These are phyloP conservation scores for Crocidura indochinensis DNA, from an alignment of 2,797 vertebrate species.

Conservation along the genomic window DNA sequence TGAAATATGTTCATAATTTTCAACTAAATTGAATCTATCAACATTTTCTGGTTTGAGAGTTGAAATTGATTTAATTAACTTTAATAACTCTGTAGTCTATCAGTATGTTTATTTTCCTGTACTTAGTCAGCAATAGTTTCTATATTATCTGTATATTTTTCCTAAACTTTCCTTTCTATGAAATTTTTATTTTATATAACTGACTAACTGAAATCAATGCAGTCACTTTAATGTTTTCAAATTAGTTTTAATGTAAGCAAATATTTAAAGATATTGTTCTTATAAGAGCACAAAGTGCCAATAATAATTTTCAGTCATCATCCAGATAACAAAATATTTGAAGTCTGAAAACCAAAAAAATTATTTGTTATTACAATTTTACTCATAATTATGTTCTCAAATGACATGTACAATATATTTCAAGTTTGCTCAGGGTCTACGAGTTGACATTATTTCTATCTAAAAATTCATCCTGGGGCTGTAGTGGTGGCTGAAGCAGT, in stretches of 20 bases:
- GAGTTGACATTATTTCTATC: neutral
- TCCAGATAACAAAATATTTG: neutral
- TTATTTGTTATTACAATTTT: neutral
- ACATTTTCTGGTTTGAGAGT: neutral
- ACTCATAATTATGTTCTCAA: neutral
- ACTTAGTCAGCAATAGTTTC: neutral
- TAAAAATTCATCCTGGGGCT: neutral
- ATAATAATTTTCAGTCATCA: too few relatives aligned
- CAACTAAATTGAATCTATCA: neutral
- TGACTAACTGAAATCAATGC: neutral
- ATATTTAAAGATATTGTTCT: too few relatives aligned
- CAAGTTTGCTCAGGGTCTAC: neutral
- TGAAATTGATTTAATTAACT: slow-evolving; percentile 6
- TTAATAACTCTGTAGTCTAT: neutral
- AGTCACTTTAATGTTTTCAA: slow-evolving; percentile 6
- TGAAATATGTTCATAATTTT: too few relatives aligned
- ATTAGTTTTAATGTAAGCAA: neutral
- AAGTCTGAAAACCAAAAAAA: neutral
- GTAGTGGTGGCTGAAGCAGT: too few relatives aligned
- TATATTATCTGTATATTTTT: neutral
- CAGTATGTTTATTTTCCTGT: neutral
- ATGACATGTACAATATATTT: neutral
- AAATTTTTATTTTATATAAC: slow-evolving; percentile 29
- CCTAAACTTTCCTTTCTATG: neutral
- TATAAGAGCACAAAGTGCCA: too few relatives aligned